phyloP scores from a whole-genome alignment of 2,113 vertebrate genomes.

The Todiramphus chloris region DNA sequence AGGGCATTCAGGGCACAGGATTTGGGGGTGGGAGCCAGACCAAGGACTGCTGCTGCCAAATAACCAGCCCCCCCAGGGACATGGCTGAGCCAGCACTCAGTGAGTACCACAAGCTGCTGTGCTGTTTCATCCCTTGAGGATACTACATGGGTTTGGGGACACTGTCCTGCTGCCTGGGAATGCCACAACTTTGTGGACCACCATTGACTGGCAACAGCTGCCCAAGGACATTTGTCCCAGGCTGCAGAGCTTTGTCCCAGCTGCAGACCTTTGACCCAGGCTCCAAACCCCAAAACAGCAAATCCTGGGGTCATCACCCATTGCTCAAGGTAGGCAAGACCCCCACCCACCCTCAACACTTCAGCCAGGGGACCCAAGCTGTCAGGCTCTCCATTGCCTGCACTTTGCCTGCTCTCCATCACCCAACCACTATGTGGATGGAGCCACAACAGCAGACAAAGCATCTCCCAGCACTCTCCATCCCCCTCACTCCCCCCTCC shows the following conservation, averaged over 20 bases:
- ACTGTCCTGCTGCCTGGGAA: not conserved
- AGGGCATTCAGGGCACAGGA: not conserved
- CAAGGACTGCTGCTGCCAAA: not conserved
- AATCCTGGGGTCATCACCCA: not conserved
- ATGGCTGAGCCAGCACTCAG: not conserved
- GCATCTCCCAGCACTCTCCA: not conserved
- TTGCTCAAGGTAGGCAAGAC: not conserved
- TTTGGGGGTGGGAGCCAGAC: rapidly evolving
- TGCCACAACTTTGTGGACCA: rapidly evolving
- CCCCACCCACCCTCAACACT: too few relatives aligned
- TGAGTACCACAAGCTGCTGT: not conserved
- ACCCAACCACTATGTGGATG: not conserved
- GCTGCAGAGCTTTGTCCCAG: too few relatives aligned
- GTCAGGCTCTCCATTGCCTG: not conserved
- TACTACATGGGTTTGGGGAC: not conserved
- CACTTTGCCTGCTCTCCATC: not conserved
- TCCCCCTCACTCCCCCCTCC: not conserved
- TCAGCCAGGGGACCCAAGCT: rapidly evolving
- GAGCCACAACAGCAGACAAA: not conserved
- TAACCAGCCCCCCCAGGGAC: not conserved
- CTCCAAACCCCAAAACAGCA: not conserved
- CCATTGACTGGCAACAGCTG: rapidly evolving
- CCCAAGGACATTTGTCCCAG: too few relatives aligned
- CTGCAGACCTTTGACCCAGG: too few relatives aligned
- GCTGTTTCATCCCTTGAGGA: rapidly evolving